phyloP scores from a whole-genome alignment of 2,888 invertebrate species.

The Callosobruchus maculatus region DNA sequence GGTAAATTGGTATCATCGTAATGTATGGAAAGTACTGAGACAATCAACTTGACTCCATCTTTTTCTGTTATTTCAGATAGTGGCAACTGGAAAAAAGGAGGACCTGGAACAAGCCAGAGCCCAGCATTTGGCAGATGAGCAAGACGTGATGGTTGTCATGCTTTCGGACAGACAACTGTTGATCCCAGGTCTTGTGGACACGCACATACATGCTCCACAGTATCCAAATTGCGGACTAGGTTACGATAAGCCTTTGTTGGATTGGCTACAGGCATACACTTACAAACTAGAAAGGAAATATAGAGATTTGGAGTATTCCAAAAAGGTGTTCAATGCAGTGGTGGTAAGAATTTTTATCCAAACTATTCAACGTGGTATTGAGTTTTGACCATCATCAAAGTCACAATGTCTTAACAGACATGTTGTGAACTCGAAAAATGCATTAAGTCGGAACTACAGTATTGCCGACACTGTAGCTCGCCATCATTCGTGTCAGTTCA shows the following conservation, averaged over 20 bases:
- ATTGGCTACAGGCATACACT: conserved; percentile 84
- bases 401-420: too few relatives aligned
- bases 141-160: background rate
- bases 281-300: conserved; percentile 79
- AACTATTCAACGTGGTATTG: too few relatives aligned
- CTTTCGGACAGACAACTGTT: conserved; percentile 58
- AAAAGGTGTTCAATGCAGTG: conserved; percentile 67
- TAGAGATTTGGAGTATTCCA: conserved; percentile 63
- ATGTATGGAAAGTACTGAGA: too few relatives aligned
- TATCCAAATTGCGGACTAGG: conserved; percentile 83
- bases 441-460: too few relatives aligned
- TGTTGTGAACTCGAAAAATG: too few relatives aligned
- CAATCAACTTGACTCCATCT: too few relatives aligned
- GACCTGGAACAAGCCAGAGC: conserved; percentile 35
- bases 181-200: conserved; percentile 85
- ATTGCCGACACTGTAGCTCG: too few relatives aligned
- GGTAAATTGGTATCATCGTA: too few relatives aligned
- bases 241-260: conserved; percentile 71
- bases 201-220: conserved; percentile 88
- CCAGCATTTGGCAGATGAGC: conserved; percentile 24
- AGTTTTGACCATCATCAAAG: too few relatives aligned
- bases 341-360: conserved; percentile 70
- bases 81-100: conserved; percentile 43
- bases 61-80: conserved; percentile 41
- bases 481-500: too few relatives aligned